Evolutionary conservation across 53 echinoderm and acorn worm genomes (phyloP), one percentile per base, ranked within the genome.

Genomic region (Arbacia lixula): DNA sequence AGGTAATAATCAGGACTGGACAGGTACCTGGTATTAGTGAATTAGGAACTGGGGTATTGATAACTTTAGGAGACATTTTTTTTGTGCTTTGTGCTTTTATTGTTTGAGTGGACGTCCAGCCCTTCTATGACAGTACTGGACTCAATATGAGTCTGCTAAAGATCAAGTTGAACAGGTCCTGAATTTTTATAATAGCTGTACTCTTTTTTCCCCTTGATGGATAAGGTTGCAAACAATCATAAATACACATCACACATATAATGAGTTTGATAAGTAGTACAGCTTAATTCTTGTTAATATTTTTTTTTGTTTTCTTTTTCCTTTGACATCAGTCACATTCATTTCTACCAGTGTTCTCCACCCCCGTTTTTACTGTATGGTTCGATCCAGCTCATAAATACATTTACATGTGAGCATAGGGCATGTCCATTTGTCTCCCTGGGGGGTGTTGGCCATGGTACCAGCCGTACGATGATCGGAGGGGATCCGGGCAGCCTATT

Each of bases 401-500:
- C 63, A 81, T 81, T 81, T 78, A 78, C 82, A 81, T 81, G 82
- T 61, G 82, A 81, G 82, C 82, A 52, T 81, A 81, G 82, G 82
- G 64, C 82, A 81, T 63, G 82, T 81, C 82, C 82, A 81, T 81
- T 81, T 81, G 82, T 63, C 82, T 81, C 21, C 63, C 82, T 63
- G 82, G 82, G 82, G 82, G 82, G 35, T 81, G 82, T 22, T 81
- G 82, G 42, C 82, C 82, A n/a, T 61, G 82, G 50, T 81, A 81
- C 82, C 82, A 81, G 20, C 82, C 82, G 50, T 81, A 81, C 64
- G 82, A 63, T 40, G 82, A n/a, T 22, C 82, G 82, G 43, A 81
- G 82, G 64, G 85, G 85, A 40, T 85, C 61, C 20, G 60, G 66
- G 80, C 87, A 71, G 62, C 58, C 85, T 92, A 95, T 88, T 95